Base-by-base conservation (phyloP, 2,888 invertebrate genomes). In the Sipunculus nudus region DNA sequence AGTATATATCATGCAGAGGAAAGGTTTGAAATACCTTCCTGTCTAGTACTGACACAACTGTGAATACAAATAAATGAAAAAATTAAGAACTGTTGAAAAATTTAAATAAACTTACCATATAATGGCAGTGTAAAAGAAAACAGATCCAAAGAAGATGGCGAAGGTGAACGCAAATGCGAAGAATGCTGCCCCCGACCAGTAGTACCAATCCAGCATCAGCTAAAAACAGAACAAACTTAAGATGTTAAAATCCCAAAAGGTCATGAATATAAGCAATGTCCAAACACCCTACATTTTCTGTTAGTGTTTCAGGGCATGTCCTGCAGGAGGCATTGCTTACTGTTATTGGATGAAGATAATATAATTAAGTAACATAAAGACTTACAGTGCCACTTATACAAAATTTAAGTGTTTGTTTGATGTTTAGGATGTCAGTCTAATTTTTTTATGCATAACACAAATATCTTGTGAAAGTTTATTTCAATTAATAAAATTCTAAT, bases 151-250 rank as follows among this genome's bases (percentile, higher is more conserved):
- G 60, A 71, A 78, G n/a, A 76, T 76, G 2, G 75, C 55, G 29
- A 75, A 61, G 3, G 80, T 74, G 46, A 81, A 54, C 3, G 70
- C 35, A 58, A 75, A 81, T 1, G 75, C 72, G 16, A 73, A 41
- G 39, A 76, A 60, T 8, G 77, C 74, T 8, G 76, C 68, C 25
- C 63, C 43, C 23, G 70, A 78, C 77, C 78, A 81, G 62, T 78
- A 75, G 59, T 80, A 76, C 2, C 77, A 75, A 35, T 71, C 68
- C 19, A 82, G 53, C 53, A 71, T 67, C 43, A 82, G 63, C 81
- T 82, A 75, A 25, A 45, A 69, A 70, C 32, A 23, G 23, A 61
- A 50, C 29, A 50, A 54, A 26, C n/a, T n/a, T 21, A 4, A 23
- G 10, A 23, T 1, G 21, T 57, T 43, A 25, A 13, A n/a, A 29